Base-by-base conservation (phyloP, 1,140 invertebrate species). In the Mactra quadrangularis region DNA sequence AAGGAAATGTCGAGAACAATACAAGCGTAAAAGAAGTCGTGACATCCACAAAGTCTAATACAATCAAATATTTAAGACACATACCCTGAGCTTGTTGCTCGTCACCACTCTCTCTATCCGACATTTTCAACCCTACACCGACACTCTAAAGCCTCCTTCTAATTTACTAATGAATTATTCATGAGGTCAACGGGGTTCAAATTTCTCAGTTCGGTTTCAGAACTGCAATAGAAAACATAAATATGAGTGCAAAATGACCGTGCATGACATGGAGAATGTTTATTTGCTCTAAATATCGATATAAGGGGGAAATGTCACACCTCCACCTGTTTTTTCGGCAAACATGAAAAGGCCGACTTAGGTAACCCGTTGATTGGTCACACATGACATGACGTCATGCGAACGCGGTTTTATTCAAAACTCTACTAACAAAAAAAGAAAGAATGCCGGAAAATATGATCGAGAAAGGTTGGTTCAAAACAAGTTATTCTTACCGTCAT, bases 41-140 rank as follows among this genome's bases (percentile, higher is more conserved):
- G 1, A 15, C n/a, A 55, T 31, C 19, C 29, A 35, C 22, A 15
- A 9, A 27, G 31, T 13, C 31, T 22, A 52, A 29, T 47, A 64
- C 6, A 29, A 27, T 53, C 25, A 64, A 64, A n/a, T 15, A 45
- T 35, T 52, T 41, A 66, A 47, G 59, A 78, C 25, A 84, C 83
- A 27, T 31, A 83, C 89, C 88, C 85, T 88, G 89, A 84, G 87
- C 86, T 85, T 90, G 88, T 84, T 89, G 89, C 83, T 90, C 89
- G 85, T 90, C 89, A 83, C 88, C 89, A 89, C 89, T 90, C 87
- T 90, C 89, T 76, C 88, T 86, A 86, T 90, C 89, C 88, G 89
- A 90, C 89, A 90, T 90, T 85, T 89, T 90, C 89, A 89, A 89
- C 87, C 87, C 89, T 89, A 85, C 86, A 85, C 88, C 66, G 64